These are phyloP conservation scores for Prochilodus magdalenae DNA, from an alignment of 2,113 vertebrate species.

Conservation along the genomic window DNA sequence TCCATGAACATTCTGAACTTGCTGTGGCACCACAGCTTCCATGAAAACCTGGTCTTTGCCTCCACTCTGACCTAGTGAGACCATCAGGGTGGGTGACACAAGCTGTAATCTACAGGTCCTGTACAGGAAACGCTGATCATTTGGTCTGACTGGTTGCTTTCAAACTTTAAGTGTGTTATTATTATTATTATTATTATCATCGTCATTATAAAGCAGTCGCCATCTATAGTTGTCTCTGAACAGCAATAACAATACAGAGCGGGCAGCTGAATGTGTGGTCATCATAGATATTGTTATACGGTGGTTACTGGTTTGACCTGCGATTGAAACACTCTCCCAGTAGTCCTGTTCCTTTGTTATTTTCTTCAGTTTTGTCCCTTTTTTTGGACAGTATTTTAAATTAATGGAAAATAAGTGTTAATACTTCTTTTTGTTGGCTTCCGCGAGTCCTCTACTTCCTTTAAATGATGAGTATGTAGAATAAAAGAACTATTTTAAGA, in stretches of 20 bases:
- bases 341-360: constrained; percentile 45
- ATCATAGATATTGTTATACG: not conserved
- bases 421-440: constrained; percentile 80
- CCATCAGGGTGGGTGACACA: not conserved
- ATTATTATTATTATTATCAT: too few species aligned
- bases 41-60: not conserved
- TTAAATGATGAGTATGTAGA: constrained; percentile 93
- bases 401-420: constrained; percentile 86
- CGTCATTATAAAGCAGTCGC: too few species aligned
- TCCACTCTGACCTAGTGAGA: not conserved
- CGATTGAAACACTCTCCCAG: constrained; percentile 57
- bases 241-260: not conserved
- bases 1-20: not conserved
- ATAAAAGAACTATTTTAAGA: constrained; percentile 98
- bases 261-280: not conserved
- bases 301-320: constrained; percentile 52
- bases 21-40: not conserved
- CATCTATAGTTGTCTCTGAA: not conserved
- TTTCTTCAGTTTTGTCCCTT: constrained; percentile 51
- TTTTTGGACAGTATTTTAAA: constrained; percentile 87
- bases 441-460: constrained; percentile 89
- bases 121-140: not conserved
- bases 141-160: not conserved
- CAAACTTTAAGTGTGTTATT: not conserved
- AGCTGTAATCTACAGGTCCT: not conserved